Percentiles rank a stretch among this genome's conserved stretches.
These are phyloP conservation scores for Myotis pilosus DNA, from an alignment of 2,797 vertebrate genomes.

Conservation along the genomic window DNA sequence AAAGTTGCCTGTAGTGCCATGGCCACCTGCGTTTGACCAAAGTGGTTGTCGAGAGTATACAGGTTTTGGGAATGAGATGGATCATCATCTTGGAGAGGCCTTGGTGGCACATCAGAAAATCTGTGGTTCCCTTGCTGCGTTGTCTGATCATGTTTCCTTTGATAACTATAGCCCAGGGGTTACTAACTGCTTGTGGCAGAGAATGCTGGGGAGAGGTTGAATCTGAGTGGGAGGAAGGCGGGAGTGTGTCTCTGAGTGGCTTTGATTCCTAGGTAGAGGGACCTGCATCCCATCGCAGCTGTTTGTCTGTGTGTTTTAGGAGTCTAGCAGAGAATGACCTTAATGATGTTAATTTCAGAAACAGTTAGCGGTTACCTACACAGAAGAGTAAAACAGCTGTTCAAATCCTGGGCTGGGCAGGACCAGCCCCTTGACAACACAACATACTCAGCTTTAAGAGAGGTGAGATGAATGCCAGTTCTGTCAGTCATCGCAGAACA, in stretches of 20 bases:
- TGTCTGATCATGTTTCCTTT: neutral
- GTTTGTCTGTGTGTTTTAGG: neutral
- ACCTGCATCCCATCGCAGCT: neutral
- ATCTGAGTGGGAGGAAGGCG: neutral
- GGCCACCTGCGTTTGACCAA: neutral
- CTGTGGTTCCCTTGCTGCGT: neutral
- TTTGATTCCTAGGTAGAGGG: neutral
- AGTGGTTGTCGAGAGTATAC: neutral
- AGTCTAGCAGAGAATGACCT: neutral
- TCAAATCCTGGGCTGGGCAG: neutral
- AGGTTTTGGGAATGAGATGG: neutral
- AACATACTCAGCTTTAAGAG: neutral
- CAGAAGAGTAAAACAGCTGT: neutral
- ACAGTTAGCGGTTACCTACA: neutral
- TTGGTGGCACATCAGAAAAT: neutral
- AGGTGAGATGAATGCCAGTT: neutral
- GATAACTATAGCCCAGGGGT: neutral
- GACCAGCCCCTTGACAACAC: neutral
- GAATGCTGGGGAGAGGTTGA: neutral
- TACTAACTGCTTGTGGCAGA: neutral
- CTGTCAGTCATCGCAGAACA: neutral
- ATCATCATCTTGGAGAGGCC: neutral
- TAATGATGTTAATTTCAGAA: neutral
- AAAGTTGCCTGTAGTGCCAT: neutral
- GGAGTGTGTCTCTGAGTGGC: neutral